Conservation (phyloP, 1,140 invertebrate species). For the Panagrolaimus sp. region DNA sequence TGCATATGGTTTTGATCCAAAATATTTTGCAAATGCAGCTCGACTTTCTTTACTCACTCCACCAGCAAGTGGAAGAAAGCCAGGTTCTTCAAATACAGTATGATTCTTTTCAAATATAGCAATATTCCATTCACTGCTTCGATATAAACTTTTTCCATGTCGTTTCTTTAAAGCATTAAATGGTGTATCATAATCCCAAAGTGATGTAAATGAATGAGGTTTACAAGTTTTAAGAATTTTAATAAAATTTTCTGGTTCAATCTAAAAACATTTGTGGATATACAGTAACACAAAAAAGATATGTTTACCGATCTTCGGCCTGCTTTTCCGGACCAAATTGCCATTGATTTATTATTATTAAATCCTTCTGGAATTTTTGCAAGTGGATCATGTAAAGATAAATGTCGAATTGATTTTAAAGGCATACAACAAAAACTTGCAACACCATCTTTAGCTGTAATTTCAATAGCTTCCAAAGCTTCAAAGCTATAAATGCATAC, state of each 20-base stretch:
- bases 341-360: constrained; percentile 21
- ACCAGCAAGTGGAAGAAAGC: neutral
- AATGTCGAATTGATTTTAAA: constrained; percentile 19
- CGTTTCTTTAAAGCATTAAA: constrained; percentile 25
- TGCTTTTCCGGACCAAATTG: constrained; percentile 20
- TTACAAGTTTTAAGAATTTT: neutral
- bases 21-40: neutral
- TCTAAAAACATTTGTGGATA: neutral
- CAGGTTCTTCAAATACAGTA: neutral
- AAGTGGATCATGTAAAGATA: constrained; percentile 23
- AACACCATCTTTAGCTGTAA: neutral
- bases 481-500: neutral
- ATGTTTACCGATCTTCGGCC: neutral
- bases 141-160: constrained; percentile 23
- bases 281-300: neutral
- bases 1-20: constrained; percentile 1
- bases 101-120: neutral
- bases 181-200: constrained; percentile 35
- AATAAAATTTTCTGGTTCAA: neutral
- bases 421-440: constrained; percentile 14
- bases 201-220: constrained; percentile 16
- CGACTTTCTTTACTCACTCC: neutral
- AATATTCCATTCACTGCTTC: constrained; percentile 19
- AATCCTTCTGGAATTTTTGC: constrained; percentile 8
- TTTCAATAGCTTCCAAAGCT: neutral